phyloP scores from a whole-genome alignment of 1,140 invertebrate genomes.

The Uloborus diversus region DNA sequence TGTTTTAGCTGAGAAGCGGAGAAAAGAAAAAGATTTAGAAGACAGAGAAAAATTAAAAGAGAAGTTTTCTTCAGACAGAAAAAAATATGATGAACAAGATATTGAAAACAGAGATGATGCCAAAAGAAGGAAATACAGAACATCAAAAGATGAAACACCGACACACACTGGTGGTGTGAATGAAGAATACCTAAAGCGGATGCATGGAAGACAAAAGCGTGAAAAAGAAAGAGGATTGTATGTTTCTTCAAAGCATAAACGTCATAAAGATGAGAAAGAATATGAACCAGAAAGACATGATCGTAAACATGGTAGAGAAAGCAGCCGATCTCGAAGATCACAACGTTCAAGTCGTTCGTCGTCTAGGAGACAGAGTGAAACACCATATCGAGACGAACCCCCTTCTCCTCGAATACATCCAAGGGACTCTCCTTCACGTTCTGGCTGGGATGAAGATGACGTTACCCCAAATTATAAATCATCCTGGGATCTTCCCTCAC shows the following conservation, averaged over 20 bases:
- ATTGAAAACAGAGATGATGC: constrained; percentile 51
- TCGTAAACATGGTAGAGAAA: constrained; percentile 6
- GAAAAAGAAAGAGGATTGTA: constrained; percentile 70
- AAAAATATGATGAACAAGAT: constrained; percentile 18
- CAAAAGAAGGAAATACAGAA: constrained; percentile 75
- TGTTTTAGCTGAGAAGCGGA: constrained; percentile 65
- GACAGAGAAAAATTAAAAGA: constrained; percentile 28
- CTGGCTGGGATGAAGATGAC: constrained; percentile 47
- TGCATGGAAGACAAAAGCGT: constrained; percentile 68
- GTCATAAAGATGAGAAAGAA: constrained; percentile 57
- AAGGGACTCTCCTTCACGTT: constrained; percentile 51
- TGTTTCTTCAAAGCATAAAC: constrained; percentile 66
- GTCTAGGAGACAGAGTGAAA: constrained; percentile 6
- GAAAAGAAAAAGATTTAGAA: constrained; percentile 58
- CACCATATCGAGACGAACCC: constrained; percentile 37
- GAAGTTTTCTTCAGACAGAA: neutral
- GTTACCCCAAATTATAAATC: constrained; percentile 66
- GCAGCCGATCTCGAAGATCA: constrained; percentile 36
- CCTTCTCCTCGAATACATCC: constrained; percentile 41
- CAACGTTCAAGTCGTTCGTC: constrained; percentile 43
- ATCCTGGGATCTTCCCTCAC: constrained; percentile 93
- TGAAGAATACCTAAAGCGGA: constrained; percentile 74
- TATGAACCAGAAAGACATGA: constrained; percentile 58
- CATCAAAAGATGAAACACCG: constrained; percentile 85
- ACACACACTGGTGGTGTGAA: constrained; percentile 91